Evolutionary conservation across 2,797 vertebrate genomes (phyloP), one percentile per base, ranked within the genome.

Genomic region (Telmatherina bonti): DNA sequence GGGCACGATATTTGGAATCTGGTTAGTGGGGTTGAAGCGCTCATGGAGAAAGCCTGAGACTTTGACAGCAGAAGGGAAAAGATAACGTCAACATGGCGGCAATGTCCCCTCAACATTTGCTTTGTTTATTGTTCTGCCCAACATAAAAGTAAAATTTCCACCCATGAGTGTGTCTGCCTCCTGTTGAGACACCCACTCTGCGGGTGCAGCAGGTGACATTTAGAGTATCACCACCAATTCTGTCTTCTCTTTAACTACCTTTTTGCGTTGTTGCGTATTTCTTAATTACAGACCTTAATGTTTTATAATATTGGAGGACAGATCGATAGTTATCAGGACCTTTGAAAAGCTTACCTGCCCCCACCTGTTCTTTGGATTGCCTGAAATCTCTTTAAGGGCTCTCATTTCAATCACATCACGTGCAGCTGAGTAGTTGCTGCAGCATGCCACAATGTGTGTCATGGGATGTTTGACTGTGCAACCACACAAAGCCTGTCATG

Each of bases 401-500:
- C 76, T 58, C 27, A 26, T 75, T 73, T 68, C 61, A 70, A 68
- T 81, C 72, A 67, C 58, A 65, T 76, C 38, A 58, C 61, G 54
- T 62, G 67, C 59, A 27, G 56, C 66, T 65, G 78, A 72, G 59
- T 45, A 62, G 67, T 67, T 45, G 61, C 70, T 63, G 67, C 41
- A 62, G 65, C 68, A 52, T 60, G 54, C 68, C n/a, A 26, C 38
- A 59, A 78, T 70, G 75, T 59, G 70, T 4, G 15, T 62, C 73
- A 59, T 52, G 72, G 54, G 79, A 79, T 76, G 81, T 67, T 67
- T 72, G 82, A 68, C 51, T 0, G 56, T 58, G 66, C 36, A 9
- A 38, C 55, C 81, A 70, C 81, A 87, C 83, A 85, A 86, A 85
- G 88, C 62, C 67, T 15, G 33, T 49, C 62, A 15, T 62, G 79